Evolutionary conservation across 2,113 vertebrate genomes (phyloP).

Genomic region (Myotis brandtii): DNA sequence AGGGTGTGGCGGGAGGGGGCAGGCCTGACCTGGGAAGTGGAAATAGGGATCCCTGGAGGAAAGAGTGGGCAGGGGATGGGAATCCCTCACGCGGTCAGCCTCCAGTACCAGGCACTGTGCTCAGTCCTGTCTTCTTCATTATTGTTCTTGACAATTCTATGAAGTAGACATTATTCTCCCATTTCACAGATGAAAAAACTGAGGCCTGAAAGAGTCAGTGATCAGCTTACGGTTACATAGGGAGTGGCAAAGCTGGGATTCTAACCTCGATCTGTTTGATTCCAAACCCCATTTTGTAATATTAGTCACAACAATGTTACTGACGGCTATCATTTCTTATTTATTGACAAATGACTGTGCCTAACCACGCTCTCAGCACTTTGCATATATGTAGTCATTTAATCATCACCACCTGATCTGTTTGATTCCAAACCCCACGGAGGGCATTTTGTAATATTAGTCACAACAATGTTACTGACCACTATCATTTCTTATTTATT

Average conservation of each 20-base stretch:
- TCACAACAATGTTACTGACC: neutral
- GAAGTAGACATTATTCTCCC: neutral
- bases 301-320: neutral
- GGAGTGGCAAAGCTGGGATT: neutral
- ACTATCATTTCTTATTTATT: neutral
- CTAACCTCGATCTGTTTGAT: neutral
- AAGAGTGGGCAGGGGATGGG: neutral
- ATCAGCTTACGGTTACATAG: neutral
- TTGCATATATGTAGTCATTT: neutral
- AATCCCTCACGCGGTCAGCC: neutral
- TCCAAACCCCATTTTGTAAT: neutral
- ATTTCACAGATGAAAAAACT: neutral
- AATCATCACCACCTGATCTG: neutral
- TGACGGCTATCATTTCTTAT: neutral
- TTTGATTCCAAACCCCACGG: neutral
- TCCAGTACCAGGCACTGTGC: neutral
- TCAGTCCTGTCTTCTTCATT: neutral
- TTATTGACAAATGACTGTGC: neutral
- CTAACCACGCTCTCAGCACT: neutral
- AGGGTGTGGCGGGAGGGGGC: neutral
- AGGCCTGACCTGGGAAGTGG: neutral
- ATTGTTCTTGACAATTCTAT: neutral
- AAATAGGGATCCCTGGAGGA: too few species aligned
- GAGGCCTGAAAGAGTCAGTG: neutral
- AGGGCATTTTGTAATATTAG: neutral